Base-by-base conservation (phyloP, 2,113 vertebrate genomes). In the Zapus hudsonius region DNA sequence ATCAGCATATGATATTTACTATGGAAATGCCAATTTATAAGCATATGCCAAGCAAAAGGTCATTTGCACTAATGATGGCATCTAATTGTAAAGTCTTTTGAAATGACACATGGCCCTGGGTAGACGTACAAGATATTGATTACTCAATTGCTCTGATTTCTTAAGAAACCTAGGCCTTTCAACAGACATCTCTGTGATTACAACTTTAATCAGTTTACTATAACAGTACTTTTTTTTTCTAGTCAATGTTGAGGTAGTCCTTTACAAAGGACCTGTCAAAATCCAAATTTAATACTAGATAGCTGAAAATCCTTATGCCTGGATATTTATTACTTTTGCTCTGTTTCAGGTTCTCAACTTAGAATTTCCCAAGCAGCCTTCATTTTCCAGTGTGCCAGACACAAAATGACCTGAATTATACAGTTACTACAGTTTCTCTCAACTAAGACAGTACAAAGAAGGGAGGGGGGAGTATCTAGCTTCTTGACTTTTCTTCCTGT, bases 31-130 rank as follows among this genome's bases (percentile, higher is more conserved):
- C 1, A 66, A 22, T 33, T 67, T 57, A 15, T 55, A 52, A 61
- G 55, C 23, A 11, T 27, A 47, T 40, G n/a, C n/a, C 36, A 22
- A 79, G 42, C 19, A 80, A 87, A 92, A 86, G 12, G 7, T 59
- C 67, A 86, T 82, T 29, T 70, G 22, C 57, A 73, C 8, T 55
- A 90, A 94, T 55, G 3, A 90, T 94, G 88, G 83, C n/a, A 79
- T 63, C 76, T 6, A 88, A 82, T 38, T 61, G 61, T n/a, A 19
- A 69, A 86, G 20, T 84, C 31, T 83, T 89, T 69, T 74, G 36
- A 89, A 95, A 92, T 92, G 16, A 73, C 15, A 61, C 2, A 72
- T 25, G 33, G 89, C 55, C 31, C 75, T 75, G 66, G n/a, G 42
- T 11, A 94, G 36, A 78, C 22, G 57, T 57, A 84, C 1, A 70